A percentile compares a stretch with the other conserved stretches of the same genome.
Evolutionary conservation across 2,888 invertebrate genomes (phyloP).

Genomic region (Anoplius nigerrimus): DNA sequence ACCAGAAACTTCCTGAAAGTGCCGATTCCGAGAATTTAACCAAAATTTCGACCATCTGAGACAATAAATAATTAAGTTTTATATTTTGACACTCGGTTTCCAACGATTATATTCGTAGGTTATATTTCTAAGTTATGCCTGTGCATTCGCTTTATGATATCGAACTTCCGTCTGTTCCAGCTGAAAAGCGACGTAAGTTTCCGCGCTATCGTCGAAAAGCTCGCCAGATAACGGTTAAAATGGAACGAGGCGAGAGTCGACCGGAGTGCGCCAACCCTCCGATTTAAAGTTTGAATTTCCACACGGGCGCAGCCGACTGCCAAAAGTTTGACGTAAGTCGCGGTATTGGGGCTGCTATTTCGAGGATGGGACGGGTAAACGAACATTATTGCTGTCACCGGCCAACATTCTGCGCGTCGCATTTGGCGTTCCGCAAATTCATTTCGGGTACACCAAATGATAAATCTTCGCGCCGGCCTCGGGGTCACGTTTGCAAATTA

Average conservation of each 20-base stretch:
- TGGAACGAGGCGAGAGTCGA: too few species aligned
- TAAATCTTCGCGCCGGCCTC: too few species aligned
- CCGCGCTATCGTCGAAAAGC: background rate
- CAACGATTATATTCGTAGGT: too few species aligned
- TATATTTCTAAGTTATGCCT: too few species aligned
- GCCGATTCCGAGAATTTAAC: constrained; percentile 13
- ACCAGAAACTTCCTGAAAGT: constrained; percentile 8
- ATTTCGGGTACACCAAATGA: constrained; percentile 4
- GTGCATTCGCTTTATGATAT: too few species aligned
- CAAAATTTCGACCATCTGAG: too few species aligned
- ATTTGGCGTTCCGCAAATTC: constrained; percentile 18
- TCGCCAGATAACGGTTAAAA: too few species aligned
- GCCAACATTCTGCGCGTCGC: constrained; percentile 40
- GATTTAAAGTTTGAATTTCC: constrained; percentile 19
- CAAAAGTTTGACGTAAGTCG: constrained; percentile 60
- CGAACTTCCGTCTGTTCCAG: too few species aligned
- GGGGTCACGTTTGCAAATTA: too few species aligned
- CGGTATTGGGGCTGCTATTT: constrained; percentile 64
- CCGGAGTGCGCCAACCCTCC: background rate
- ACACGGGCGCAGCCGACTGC: constrained; percentile 44
- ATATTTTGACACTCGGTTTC: too few species aligned
- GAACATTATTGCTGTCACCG: constrained; percentile 37
- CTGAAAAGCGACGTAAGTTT: background rate
- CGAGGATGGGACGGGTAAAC: constrained; percentile 48
- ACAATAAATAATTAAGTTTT: background rate